Conservation (phyloP, 2,888 invertebrate species). For the Nematopogon swammerdamellus region DNA sequence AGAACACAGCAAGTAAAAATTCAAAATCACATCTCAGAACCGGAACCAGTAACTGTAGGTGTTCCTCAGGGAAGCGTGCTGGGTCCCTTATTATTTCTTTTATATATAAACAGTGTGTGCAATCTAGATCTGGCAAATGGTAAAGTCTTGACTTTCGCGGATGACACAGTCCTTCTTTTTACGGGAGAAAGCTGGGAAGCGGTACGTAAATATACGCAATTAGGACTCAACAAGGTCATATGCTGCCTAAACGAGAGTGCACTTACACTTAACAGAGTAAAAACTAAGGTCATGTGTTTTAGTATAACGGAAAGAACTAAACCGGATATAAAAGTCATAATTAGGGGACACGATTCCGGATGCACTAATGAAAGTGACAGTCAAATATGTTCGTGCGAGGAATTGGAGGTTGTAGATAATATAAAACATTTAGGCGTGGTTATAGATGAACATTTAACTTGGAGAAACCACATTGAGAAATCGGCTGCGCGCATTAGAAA, state of each 20-base stretch:
- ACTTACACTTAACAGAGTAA: background rate
- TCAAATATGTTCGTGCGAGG: constrained; percentile 1
- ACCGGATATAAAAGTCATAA: background rate
- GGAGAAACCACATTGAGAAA: background rate
- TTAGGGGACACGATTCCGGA: background rate
- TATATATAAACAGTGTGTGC: background rate
- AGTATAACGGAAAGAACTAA: background rate
- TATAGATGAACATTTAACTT: constrained; percentile 1
- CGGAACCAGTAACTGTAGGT: background rate
- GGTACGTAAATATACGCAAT: too few relatives aligned
- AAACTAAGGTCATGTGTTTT: constrained; percentile 4
- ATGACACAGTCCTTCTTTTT: background rate
- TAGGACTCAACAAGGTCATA: background rate
- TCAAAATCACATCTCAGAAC: too few relatives aligned
- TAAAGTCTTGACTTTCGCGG: background rate
- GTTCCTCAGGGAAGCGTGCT: background rate
- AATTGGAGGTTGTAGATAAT: background rate
- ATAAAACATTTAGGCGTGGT: constrained; percentile 1
- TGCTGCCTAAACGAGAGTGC: constrained; percentile 2
- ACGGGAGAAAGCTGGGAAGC: background rate
- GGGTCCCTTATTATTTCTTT: background rate
- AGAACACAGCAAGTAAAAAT: too few relatives aligned
- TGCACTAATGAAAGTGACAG: background rate
- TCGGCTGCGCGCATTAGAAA: background rate
- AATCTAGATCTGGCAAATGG: background rate